Conservation (phyloP, 2,113 vertebrate genomes). For the Pedionomus torquatus region DNA sequence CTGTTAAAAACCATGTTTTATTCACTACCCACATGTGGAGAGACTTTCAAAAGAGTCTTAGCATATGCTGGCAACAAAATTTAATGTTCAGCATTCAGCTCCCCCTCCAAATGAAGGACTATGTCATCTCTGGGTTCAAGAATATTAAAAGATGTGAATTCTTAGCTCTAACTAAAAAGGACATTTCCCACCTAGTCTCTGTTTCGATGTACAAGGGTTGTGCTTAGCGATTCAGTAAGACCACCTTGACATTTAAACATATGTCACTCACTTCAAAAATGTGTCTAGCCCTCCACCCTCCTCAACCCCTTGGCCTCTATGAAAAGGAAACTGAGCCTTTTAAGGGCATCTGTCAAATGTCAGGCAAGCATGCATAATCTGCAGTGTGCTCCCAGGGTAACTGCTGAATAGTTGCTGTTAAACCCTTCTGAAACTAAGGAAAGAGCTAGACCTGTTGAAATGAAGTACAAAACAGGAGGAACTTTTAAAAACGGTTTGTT, state of each 20-base stretch:
- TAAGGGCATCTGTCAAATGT: slow-evolving; percentile 54
- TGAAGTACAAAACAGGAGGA: not conserved
- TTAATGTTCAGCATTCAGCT: slow-evolving; percentile 34
- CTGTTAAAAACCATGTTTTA: not conserved
- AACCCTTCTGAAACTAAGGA: slow-evolving; percentile 18
- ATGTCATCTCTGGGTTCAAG: slow-evolving; percentile 31
- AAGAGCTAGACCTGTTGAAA: slow-evolving; percentile 15
- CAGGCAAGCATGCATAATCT: slow-evolving; percentile 63
- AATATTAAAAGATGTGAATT: slow-evolving; percentile 24
- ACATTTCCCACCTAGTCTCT: not conserved
- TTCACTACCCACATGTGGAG: not conserved
- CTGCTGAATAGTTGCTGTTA: slow-evolving; percentile 19
- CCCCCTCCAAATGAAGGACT: not conserved
- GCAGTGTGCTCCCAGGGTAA: slow-evolving; percentile 36
- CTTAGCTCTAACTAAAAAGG: not conserved
- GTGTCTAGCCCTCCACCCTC: slow-evolving; percentile 41
- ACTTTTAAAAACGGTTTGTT: not conserved
- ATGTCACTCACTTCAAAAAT: slow-evolving; percentile 41
- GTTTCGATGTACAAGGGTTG: not conserved
- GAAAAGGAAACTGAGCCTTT: slow-evolving; percentile 38
- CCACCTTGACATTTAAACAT: slow-evolving; percentile 52
- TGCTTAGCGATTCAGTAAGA: slow-evolving; percentile 39
- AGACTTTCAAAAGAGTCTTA: slow-evolving; percentile 16
- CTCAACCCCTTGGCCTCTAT: not conserved
- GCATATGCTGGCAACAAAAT: slow-evolving; percentile 22